Percentiles rank a stretch among this genome's conserved stretches.
These are phyloP conservation scores for Cyclopterus lumpus DNA, from an alignment of 2,797 vertebrate genomes.

Conservation along the genomic window DNA sequence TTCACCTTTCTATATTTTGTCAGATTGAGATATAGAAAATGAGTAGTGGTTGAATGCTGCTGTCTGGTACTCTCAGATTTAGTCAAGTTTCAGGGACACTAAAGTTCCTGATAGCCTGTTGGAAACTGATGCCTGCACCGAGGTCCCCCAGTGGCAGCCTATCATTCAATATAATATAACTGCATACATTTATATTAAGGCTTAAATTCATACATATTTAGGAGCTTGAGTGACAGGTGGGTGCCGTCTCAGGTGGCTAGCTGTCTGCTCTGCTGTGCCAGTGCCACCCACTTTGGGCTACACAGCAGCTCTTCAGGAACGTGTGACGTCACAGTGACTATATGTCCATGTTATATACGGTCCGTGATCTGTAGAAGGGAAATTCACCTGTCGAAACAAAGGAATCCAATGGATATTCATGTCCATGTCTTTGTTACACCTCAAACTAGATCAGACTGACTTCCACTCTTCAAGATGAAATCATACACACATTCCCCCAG, in stretches of 20 bases:
- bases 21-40: too few species aligned
- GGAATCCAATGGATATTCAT: constrained; percentile 12
- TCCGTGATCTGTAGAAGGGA: background rate
- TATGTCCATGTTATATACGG: background rate
- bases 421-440: constrained; percentile 14
- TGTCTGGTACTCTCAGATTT: too few species aligned
- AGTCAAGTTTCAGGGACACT: too few species aligned
- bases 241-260: background rate
- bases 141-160: too few species aligned
- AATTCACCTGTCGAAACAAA: background rate
- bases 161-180: background rate
- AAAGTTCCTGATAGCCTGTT: too few species aligned
- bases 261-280: background rate
- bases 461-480: constrained; percentile 31
- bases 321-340: background rate
- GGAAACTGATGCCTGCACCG: too few species aligned
- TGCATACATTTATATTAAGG: background rate
- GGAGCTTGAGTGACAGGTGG: background rate
- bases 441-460: constrained; percentile 30
- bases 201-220: background rate
- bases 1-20: background rate
- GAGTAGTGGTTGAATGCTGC: too few species aligned
- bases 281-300: background rate
- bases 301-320: background rate
- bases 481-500: constrained; percentile 16